Percentiles rank a stretch among this genome's conserved stretches.
phyloP scores from a whole-genome alignment of 2,797 vertebrate genomes.

The Poliocrania exsul region DNA sequence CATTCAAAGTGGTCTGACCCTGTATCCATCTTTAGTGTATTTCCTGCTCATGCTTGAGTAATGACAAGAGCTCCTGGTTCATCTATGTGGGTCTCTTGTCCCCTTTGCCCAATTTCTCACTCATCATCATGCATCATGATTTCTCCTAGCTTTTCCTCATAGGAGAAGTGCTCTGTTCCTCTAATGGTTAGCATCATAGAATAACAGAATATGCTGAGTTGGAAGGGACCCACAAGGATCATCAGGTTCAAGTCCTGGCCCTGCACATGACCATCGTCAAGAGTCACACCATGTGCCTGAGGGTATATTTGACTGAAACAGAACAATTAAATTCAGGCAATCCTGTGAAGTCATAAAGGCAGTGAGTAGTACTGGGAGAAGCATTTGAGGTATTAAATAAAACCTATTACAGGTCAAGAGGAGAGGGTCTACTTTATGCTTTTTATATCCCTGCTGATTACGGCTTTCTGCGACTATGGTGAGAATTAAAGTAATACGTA shows the following conservation, averaged over 20 bases:
- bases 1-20: background rate
- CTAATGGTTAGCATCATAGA: background rate
- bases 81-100: background rate
- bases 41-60: background rate
- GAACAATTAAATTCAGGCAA: background rate
- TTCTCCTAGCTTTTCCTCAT: background rate
- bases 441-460: background rate
- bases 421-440: background rate
- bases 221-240: background rate
- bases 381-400: background rate
- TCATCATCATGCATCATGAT: fast-evolving
- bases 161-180: background rate
- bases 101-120: background rate
- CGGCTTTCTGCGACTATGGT: background rate
- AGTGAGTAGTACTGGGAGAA: background rate
- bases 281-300: background rate
- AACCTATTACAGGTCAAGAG: constrained; percentile 24
- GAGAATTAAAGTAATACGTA: background rate
- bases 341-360: constrained; percentile 19
- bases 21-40: background rate
- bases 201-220: background rate
- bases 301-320: background rate
- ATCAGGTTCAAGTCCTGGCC: background rate
- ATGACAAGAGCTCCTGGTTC: background rate
- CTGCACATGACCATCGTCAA: background rate